Evolutionary conservation across 2,888 invertebrate species (phyloP).

Genomic region (Scaptomyza parva): DNA sequence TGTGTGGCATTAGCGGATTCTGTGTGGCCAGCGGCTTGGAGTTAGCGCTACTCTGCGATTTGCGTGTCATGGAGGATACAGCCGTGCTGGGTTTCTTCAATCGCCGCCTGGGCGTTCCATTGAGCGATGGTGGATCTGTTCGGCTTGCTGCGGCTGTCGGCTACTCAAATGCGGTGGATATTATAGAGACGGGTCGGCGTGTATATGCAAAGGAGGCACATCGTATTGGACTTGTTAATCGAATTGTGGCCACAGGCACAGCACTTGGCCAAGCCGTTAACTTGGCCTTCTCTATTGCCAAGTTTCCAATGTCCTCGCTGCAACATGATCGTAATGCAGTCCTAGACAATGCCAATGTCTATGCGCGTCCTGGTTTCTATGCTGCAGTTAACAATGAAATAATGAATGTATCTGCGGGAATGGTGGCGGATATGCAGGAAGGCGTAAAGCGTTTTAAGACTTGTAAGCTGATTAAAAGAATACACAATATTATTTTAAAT

Average conservation of each 20-base stretch:
- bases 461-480: conserved; percentile 84
- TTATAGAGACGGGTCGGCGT: conserved; percentile 93
- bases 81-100: conserved; percentile 93
- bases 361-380: conserved; percentile 87
- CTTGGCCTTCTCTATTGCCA: conserved; percentile 90
- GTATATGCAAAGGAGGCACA: conserved; percentile 92
- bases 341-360: conserved; percentile 87
- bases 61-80: conserved; percentile 94
- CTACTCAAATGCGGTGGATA: conserved; percentile 92
- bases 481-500: background rate
- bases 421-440: conserved; percentile 88
- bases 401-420: conserved; percentile 87
- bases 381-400: conserved; percentile 87
- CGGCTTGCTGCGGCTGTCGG: conserved; percentile 94
- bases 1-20: conserved; percentile 95
- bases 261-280: conserved; percentile 92
- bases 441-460: conserved; percentile 89
- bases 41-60: conserved; percentile 95
- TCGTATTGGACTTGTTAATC: conserved; percentile 92
- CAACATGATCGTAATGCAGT: conserved; percentile 84
- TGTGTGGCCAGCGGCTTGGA: conserved; percentile 97
- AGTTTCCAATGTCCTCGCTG: conserved; percentile 89
- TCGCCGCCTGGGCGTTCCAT: conserved; percentile 94
- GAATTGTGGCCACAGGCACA: conserved; percentile 93
- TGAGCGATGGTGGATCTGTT: conserved; percentile 93